Evolutionary conservation across 2,797 vertebrate species (phyloP).

Genomic region (Pangasius sanitwongsei): DNA sequence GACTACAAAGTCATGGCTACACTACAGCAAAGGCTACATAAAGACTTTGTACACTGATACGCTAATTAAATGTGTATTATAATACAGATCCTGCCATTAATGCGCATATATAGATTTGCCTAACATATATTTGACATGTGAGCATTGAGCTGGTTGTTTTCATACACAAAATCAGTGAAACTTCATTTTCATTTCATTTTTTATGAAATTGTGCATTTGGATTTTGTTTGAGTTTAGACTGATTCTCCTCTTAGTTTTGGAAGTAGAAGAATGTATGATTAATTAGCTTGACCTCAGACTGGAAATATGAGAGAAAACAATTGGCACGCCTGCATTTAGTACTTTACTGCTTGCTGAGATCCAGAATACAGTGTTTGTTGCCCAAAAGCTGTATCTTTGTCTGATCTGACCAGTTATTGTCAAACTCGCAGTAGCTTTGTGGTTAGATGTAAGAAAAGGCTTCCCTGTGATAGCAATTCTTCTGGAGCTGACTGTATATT

Average conservation of each 20-base stretch:
- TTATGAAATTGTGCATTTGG: background rate
- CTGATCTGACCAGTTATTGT: background rate
- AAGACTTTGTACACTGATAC: background rate
- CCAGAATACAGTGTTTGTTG: background rate
- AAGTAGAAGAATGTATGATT: background rate
- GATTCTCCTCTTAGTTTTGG: background rate
- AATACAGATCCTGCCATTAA: background rate
- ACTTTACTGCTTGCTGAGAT: background rate
- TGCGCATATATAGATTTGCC: background rate
- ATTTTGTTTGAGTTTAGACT: background rate
- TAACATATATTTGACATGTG: background rate
- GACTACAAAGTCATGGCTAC: too few species aligned
- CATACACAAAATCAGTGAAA: background rate
- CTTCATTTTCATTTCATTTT: background rate
- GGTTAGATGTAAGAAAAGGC: background rate
- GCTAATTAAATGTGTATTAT: background rate
- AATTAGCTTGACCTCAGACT: background rate
- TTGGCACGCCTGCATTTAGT: background rate
- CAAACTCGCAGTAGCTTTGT: too few species aligned
- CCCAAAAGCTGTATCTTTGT: background rate
- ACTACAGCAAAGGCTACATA: background rate
- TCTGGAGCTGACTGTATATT: background rate
- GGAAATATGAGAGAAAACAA: background rate
- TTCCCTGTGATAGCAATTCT: background rate
- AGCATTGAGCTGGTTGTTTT: background rate